A percentile compares a stretch with the other conserved stretches of the same genome.
Evolutionary conservation across 2,797 vertebrate genomes (phyloP).

Genomic region (Acestrorhynchus altus): DNA sequence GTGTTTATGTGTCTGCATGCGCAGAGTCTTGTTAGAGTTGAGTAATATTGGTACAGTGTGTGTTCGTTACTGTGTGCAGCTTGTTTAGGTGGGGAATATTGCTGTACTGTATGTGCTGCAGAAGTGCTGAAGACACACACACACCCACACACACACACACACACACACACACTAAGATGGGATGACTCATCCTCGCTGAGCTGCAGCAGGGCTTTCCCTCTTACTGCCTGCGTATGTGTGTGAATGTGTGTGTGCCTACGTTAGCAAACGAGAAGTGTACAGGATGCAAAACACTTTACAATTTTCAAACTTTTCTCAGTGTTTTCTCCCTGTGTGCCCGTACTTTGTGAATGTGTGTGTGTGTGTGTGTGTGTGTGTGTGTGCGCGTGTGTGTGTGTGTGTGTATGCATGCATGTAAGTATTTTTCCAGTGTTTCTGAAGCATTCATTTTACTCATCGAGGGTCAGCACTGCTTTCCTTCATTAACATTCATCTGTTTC

Average conservation of each 20-base stretch:
- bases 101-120: slow-evolving; percentile 40
- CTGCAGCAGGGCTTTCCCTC: slow-evolving; percentile 55
- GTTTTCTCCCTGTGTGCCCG: not conserved
- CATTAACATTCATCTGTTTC: not conserved
- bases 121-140: slow-evolving; percentile 18
- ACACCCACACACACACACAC: slow-evolving; percentile 34
- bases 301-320: not conserved
- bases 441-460: not conserved
- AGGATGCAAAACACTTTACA: not conserved
- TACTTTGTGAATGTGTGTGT: not conserved
- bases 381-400: not conserved
- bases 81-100: slow-evolving; percentile 31
- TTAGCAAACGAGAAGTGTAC: not conserved
- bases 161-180: slow-evolving; percentile 42
- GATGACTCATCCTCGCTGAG: slow-evolving; percentile 55
- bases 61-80: not conserved
- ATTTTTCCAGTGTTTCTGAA: not conserved
- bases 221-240: slow-evolving; percentile 9
- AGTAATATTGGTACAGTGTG: not conserved
- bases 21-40: not conserved
- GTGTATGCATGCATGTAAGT: not conserved
- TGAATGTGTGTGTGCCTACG: not conserved
- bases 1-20: slow-evolving; percentile 10
- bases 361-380: not conserved
- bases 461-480: not conserved